phyloP scores from a whole-genome alignment of 2,888 invertebrate genomes.

The Lasioglossum zephyrum region DNA sequence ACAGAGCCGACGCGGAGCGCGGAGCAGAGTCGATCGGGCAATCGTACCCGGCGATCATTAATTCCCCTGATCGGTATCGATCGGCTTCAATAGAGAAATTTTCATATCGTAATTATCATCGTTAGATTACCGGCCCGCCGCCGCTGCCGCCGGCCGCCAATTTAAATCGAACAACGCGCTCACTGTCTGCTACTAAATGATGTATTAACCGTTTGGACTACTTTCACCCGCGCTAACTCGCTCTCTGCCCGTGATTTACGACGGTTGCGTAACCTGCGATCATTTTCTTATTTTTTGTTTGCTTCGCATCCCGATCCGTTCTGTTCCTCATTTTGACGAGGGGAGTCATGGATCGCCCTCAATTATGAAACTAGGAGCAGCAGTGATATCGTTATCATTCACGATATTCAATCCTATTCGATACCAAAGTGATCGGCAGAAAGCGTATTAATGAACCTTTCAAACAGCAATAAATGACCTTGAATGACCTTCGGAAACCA shows the following conservation, averaged over 20 bases:
- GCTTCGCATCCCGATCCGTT: neutral
- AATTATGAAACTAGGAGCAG: neutral
- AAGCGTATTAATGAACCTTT: too few species aligned
- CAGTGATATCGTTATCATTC: too few species aligned
- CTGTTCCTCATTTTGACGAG: neutral
- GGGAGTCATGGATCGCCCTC: neutral
- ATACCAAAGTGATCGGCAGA: too few species aligned
- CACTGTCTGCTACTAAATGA: constrained; percentile 46
- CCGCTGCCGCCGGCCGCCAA: constrained; percentile 14
- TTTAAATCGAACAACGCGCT: constrained; percentile 52
- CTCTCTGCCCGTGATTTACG: constrained; percentile 44
- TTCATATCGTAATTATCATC: constrained; percentile 62
- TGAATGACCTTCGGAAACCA: too few species aligned
- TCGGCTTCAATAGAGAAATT: constrained; percentile 52
- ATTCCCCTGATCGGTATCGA: constrained; percentile 38
- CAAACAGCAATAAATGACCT: too few species aligned
- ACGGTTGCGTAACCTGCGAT: constrained; percentile 29
- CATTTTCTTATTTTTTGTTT: neutral
- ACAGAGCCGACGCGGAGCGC: constrained; percentile 16
- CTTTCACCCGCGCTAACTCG: constrained; percentile 43
- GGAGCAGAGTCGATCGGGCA: neutral
- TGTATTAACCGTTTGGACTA: constrained; percentile 51
- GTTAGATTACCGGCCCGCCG: constrained; percentile 27
- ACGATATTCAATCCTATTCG: too few species aligned
- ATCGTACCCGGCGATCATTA: constrained; percentile 41